These are phyloP conservation scores for Eristalis arbustorum DNA, from an alignment of 2,888 invertebrate species.

Conservation along the genomic window DNA sequence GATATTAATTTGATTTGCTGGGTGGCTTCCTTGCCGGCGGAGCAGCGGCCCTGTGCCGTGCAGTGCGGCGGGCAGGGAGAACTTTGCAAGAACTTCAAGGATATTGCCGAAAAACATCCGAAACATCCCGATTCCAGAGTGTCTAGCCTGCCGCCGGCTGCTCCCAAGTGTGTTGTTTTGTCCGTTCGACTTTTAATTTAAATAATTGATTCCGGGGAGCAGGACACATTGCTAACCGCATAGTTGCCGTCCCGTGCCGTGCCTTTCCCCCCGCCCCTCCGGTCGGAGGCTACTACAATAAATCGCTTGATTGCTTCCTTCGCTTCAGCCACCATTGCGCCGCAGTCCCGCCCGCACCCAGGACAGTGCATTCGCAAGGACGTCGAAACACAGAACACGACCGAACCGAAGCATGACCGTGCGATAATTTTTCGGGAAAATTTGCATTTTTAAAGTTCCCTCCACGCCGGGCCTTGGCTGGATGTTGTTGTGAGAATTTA, in stretches of 20 bases:
- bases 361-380: background rate
- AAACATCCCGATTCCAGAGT: conserved; percentile 57
- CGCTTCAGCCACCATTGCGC: background rate
- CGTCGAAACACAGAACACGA: background rate
- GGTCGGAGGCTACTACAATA: conserved; percentile 60
- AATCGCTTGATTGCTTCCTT: conserved; percentile 68
- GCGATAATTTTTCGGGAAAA: conserved; percentile 29
- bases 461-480: background rate
- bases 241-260: conserved; percentile 33
- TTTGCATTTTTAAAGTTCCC: conserved; percentile 57
- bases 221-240: conserved; percentile 48
- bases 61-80: background rate
- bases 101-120: conserved; percentile 58
- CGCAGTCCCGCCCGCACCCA: background rate
- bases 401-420: background rate
- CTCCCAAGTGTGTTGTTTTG: conserved; percentile 62
- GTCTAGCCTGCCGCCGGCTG: conserved; percentile 37
- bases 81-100: conserved; percentile 22
- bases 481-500: conserved; percentile 9
- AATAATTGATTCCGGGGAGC: conserved; percentile 65
- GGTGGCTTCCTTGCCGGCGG: conserved; percentile 5
- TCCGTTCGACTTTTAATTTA: conserved; percentile 70
- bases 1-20: conserved; percentile 70
- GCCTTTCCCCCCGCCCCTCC: background rate
- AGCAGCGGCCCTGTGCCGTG: background rate